Base-by-base conservation (phyloP, 2,113 vertebrate species). In the Entosphenus tridentatus region DNA sequence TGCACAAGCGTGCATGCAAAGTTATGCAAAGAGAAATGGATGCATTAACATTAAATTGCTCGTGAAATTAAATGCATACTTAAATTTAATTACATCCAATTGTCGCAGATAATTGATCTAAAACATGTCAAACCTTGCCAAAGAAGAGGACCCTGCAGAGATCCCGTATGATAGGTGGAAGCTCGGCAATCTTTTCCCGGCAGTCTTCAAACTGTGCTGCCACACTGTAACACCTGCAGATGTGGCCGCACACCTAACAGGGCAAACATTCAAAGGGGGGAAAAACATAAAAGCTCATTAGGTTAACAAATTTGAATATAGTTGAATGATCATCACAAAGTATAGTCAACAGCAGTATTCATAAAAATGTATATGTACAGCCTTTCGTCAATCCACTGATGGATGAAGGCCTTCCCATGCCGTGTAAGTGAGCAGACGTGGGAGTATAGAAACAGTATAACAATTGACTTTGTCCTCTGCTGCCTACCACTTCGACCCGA, bases 191-290 rank as follows among this genome's bases (percentile, higher is more conserved):
- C 80, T 95, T 98, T 75, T 98, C 93, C 74, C 93, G 82, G 80
- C 93, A 97, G 13, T 96, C 92, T 74, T 97, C 89, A 78, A 98
- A 98, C 76, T 96, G 91, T 70, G 93, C 87, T 10, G 93, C 92
- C 2, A 98, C 93, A 8, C 93, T 96, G 72, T 89, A 98, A 77
- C 92, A 98, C 72, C 79, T 87, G 72, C 91, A 91, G 76, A 95
- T 79, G 76, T 97, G 85, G 39, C 89, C 88, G 79, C 91, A 98
- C 12, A 98, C 93, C 93, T 98, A 74, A 2, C 67, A 71, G 68
- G 12, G 71, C 3, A n/a, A 71, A 0, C 4, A 65, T 12, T 9
- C 11, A 54, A 67, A 3, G 3, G 67, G 55, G 17, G n/a, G 74
- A 8, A 65, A n/a, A 65, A 17, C 14, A 65, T 14, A 39, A 39